These are phyloP conservation scores for Steinernema feltiae DNA, from an alignment of 1,140 invertebrate species.

Conservation along the genomic window DNA sequence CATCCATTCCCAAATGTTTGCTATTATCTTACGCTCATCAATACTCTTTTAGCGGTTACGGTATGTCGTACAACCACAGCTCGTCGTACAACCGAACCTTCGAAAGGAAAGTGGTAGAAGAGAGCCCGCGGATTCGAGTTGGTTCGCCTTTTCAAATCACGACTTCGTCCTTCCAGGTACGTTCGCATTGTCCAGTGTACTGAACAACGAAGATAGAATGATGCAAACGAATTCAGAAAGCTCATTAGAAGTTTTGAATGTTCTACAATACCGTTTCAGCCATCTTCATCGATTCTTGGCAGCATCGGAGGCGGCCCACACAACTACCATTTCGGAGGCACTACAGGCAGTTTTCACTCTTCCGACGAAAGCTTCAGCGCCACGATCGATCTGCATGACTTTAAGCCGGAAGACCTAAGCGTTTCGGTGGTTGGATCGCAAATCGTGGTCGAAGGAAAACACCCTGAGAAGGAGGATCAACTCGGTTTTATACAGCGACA, in stretches of 20 bases:
- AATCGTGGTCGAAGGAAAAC: constrained; percentile 36
- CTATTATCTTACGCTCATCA: too few species aligned
- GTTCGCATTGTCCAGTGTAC: constrained; percentile 7
- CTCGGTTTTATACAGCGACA: constrained; percentile 26
- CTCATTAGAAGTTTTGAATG: too few species aligned
- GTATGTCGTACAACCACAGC: constrained; percentile 29
- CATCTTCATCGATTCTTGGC: neutral
- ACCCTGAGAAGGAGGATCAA: constrained; percentile 38
- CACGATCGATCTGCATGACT: constrained; percentile 28
- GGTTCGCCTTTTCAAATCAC: neutral
- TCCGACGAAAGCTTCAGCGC: constrained; percentile 27
- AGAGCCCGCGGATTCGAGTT: constrained; percentile 28
- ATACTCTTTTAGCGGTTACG: too few species aligned
- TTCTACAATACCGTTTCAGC: neutral
- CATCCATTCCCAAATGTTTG: neutral
- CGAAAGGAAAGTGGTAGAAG: constrained; percentile 34
- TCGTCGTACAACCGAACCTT: constrained; percentile 34
- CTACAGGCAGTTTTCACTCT: constrained; percentile 16
- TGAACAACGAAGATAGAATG: neutral
- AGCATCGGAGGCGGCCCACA: neutral
- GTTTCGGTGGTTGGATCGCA: constrained; percentile 31
- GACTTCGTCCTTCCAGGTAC: constrained; percentile 16
- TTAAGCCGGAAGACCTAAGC: constrained; percentile 26
- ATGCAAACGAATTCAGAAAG: too few species aligned
- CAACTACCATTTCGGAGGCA: constrained; percentile 13